Percentiles rank a stretch among this genome's conserved stretches.
These are phyloP conservation scores for Neoarius graeffei DNA, from an alignment of 2,113 vertebrate genomes.

Conservation along the genomic window DNA sequence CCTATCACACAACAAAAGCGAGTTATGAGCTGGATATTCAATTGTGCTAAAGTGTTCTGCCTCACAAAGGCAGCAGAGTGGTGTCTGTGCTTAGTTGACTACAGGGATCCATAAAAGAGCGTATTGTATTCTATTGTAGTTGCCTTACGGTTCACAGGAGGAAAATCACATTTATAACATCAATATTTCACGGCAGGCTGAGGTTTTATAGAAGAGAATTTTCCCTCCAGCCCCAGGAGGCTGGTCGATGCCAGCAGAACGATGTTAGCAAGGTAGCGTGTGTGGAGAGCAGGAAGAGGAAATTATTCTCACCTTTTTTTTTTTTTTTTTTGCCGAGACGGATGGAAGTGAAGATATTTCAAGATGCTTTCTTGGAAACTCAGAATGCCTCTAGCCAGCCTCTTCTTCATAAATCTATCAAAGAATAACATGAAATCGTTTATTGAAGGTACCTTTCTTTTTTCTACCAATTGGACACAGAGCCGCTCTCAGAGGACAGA, in stretches of 20 bases:
- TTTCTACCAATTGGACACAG: neutral
- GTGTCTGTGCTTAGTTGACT: slow-evolving; percentile 4
- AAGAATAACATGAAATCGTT: slow-evolving; percentile 29
- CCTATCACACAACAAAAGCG: neutral
- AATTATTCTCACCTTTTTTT: slow-evolving; percentile 38
- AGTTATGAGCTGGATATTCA: slow-evolving; percentile 11
- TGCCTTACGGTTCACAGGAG: slow-evolving; percentile 15
- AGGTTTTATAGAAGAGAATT: slow-evolving; percentile 49
- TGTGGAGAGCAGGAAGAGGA: slow-evolving; percentile 34
- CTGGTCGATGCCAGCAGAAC: slow-evolving; percentile 17
- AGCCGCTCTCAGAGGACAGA: neutral
- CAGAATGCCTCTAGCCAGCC: slow-evolving; percentile 8
- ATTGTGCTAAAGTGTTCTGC: slow-evolving; percentile 15
- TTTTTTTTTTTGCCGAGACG: slow-evolving; percentile 15
- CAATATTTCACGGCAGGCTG: slow-evolving; percentile 47
- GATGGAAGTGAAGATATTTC: slow-evolving; percentile 12
- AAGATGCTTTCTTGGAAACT: slow-evolving; percentile 8
- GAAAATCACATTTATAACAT: slow-evolving; percentile 54
- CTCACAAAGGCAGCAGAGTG: neutral
- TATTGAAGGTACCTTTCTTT: slow-evolving; percentile 2
- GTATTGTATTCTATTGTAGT: neutral
- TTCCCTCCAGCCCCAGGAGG: slow-evolving; percentile 35
- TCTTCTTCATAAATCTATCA: slow-evolving; percentile 28
- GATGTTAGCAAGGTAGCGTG: slow-evolving; percentile 4
- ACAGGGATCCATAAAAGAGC: neutral